Evolutionary conservation across 2,888 invertebrate genomes (phyloP).

Genomic region (Caenorhabditis afra): DNA sequence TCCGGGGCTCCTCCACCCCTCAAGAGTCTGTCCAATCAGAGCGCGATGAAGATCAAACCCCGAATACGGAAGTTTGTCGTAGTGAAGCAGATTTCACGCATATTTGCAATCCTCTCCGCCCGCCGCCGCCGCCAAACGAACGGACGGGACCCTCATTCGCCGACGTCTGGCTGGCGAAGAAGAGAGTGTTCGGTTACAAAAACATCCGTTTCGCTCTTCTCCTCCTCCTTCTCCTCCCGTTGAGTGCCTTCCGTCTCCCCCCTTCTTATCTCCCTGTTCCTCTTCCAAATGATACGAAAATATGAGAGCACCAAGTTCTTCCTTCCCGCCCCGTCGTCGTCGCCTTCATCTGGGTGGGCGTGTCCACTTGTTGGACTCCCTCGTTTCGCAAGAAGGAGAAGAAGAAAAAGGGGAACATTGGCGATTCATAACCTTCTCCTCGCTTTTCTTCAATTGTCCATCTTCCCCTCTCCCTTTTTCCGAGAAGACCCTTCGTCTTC

Average conservation of each 20-base stretch:
- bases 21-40: not conserved
- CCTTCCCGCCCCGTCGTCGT: too few relatives aligned
- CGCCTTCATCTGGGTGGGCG: too few relatives aligned
- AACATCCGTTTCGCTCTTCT: slow-evolving; percentile 5
- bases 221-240: not conserved
- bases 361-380: too few relatives aligned
- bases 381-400: too few relatives aligned
- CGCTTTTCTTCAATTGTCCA: not conserved
- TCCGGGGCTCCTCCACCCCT: not conserved
- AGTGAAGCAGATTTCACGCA: slow-evolving; percentile 14
- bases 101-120: not conserved
- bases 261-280: not conserved
- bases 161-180: too few relatives aligned
- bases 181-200: slow-evolving; percentile 16
- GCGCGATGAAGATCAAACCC: not conserved
- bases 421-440: slow-evolving; percentile 7
- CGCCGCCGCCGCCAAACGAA: too few relatives aligned
- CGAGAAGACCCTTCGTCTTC: not conserved
- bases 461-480: too few relatives aligned
- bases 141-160: not conserved
- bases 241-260: not conserved
- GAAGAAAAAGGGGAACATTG: slow-evolving; percentile 5
- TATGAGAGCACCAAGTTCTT: too few relatives aligned
- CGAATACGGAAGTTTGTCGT: not conserved
- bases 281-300: slow-evolving; percentile 3